phyloP scores from a whole-genome alignment of 2,113 vertebrate species.

The Prochilodus magdalenae region DNA sequence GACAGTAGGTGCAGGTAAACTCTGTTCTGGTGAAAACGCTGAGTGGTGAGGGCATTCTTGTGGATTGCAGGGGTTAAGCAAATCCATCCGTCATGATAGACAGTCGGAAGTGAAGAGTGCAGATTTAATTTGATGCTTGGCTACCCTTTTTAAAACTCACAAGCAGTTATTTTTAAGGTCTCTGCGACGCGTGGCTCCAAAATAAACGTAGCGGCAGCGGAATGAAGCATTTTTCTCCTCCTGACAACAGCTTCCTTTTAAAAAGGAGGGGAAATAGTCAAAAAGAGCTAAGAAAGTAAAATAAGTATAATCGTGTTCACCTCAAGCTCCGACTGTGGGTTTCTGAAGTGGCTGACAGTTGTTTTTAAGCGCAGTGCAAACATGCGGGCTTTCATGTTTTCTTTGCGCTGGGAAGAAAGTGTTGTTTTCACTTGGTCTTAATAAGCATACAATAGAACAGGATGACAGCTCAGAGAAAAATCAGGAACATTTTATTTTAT shows the following conservation, averaged over 20 bases:
- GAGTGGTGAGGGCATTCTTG: neutral
- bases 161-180: constrained; percentile 44
- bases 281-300: neutral
- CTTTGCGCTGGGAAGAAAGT: constrained; percentile 4
- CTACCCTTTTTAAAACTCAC: constrained; percentile 52
- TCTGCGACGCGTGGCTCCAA: constrained; percentile 34
- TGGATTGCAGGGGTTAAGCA: constrained; percentile 50
- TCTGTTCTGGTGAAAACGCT: neutral
- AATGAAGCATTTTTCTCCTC: neutral
- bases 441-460: constrained; percentile 28
- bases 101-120: constrained; percentile 55
- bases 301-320: constrained; percentile 28
- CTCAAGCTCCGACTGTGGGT: neutral
- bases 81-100: constrained; percentile 58
- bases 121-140: constrained; percentile 62
- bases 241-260: neutral
- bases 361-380: constrained; percentile 6
- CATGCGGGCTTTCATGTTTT: constrained; percentile 1
- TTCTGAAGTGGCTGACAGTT: constrained; percentile 19
- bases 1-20: constrained; percentile 2
- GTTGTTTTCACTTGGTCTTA: constrained; percentile 16
- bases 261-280: neutral
- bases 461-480: constrained; percentile 8
- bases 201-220: constrained; percentile 34
- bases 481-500: neutral